Conservation (phyloP, 2,888 invertebrate genomes). For the Meta bourneti region DNA sequence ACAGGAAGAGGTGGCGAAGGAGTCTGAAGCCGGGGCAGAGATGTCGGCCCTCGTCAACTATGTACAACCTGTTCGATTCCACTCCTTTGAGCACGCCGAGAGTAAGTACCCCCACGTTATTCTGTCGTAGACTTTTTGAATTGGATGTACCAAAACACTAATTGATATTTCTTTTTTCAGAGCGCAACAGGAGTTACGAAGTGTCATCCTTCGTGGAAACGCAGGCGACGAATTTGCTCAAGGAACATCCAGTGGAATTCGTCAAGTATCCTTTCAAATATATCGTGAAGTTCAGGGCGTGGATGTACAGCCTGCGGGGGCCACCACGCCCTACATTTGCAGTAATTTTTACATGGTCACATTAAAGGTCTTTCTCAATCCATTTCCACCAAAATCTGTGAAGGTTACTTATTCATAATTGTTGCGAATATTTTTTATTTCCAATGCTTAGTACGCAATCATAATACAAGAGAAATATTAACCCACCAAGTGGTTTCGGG, state of each 20-base stretch:
- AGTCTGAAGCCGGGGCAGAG: conserved; percentile 97
- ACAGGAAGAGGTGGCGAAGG: conserved; percentile 86
- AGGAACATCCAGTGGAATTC: conserved; percentile 94
- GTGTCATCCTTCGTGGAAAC: conserved; percentile 99
- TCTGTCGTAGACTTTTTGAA: not conserved
- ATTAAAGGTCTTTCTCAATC: no score
- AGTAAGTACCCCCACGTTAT: conserved; percentile 85
- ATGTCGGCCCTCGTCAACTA: conserved; percentile 98
- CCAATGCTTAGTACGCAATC: no score
- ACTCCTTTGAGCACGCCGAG: conserved; percentile 95
- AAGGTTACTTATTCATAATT: no score
- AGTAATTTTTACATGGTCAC: no score
- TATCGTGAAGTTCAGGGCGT: not conserved
- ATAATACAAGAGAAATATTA: no score
- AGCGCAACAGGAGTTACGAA: conserved; percentile 94
- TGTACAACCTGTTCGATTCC: conserved; percentile 96
- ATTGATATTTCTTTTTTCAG: conserved; percentile 78
- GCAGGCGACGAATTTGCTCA: conserved; percentile 94
- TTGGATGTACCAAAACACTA: no score
- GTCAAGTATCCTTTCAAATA: conserved; percentile 85
- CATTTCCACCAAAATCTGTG: no score
- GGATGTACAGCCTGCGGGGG: no score
- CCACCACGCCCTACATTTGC: no score
- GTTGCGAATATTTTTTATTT: no score
- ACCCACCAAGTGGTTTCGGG: no score